A percentile compares a stretch with the other conserved stretches of the same genome.
Conservation (phyloP, 2,113 vertebrate genomes). For the Bufo bufo region DNA sequence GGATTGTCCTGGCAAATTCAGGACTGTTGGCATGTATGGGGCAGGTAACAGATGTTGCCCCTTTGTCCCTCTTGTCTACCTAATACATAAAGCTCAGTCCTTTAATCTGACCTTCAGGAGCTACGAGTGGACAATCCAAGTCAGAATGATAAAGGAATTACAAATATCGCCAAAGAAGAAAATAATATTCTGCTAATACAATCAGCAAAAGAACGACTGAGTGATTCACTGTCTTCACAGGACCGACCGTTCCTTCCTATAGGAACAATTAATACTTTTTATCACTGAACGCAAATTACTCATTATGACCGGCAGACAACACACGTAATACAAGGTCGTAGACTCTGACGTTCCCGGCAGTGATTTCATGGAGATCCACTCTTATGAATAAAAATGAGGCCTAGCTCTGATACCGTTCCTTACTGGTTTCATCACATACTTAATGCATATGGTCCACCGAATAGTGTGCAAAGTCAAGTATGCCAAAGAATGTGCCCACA, state of each 20-base stretch:
- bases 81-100: too few species aligned
- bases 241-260: background rate
- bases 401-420: background rate
- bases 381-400: background rate
- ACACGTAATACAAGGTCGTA: background rate
- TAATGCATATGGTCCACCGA: background rate
- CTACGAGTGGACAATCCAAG: background rate
- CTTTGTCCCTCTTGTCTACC: too few species aligned
- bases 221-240: slow-evolving; percentile 13
- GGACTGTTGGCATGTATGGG: too few species aligned
- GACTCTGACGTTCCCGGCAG: slow-evolving; percentile 5
- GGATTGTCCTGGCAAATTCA: too few species aligned
- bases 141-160: background rate
- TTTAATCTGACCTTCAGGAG: background rate
- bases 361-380: background rate
- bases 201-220: background rate
- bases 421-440: background rate
- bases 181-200: background rate
- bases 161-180: background rate
- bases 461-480: background rate
- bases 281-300: background rate
- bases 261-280: background rate
- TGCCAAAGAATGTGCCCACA: too few species aligned
- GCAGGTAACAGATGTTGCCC: too few species aligned
- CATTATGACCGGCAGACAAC: background rate